Percentiles rank a stretch among this genome's conserved stretches.
phyloP scores from a whole-genome alignment of 2,797 vertebrate species.

The Phoeniculus purpureus region DNA sequence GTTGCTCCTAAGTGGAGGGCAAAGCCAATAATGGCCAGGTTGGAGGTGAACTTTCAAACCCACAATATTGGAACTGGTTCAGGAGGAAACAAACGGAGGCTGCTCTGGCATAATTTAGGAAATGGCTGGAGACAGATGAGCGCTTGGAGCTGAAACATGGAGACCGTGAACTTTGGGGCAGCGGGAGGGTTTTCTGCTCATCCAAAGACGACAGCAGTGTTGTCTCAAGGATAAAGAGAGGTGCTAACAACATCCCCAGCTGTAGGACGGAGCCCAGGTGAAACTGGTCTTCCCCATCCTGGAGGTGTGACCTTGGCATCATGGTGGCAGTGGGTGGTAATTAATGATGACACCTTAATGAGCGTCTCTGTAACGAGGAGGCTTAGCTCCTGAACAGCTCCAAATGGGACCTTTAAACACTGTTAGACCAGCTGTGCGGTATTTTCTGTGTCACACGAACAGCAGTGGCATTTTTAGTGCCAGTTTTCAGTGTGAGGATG shows the following conservation, averaged over 20 bases:
- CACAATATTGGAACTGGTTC: slow-evolving; percentile 6
- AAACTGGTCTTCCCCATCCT: neutral
- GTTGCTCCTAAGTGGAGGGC: neutral
- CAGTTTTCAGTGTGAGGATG: neutral
- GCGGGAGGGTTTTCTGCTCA: neutral
- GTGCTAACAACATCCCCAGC: neutral
- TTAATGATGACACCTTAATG: slow-evolving; percentile 58
- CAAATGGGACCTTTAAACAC: slow-evolving; percentile 38
- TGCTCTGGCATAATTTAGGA: neutral
- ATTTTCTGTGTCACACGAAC: slow-evolving; percentile 25
- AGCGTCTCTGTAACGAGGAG: neutral
- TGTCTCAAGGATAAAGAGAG: neutral
- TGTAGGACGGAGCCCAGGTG: neutral
- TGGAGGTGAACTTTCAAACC: slow-evolving; percentile 44
- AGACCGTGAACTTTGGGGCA: neutral
- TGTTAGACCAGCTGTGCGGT: slow-evolving; percentile 48
- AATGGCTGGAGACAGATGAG: slow-evolving; percentile 10
- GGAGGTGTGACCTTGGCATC: neutral
- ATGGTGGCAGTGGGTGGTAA: neutral
- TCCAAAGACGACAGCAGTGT: neutral
- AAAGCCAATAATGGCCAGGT: slow-evolving; percentile 27
- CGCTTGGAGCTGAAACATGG: neutral
- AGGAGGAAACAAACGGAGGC: slow-evolving; percentile 14
- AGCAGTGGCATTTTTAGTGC: neutral
- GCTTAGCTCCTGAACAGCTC: slow-evolving; percentile 26